Base-by-base conservation (phyloP, 1,140 invertebrate genomes). In the Tetramorium alpestre region DNA sequence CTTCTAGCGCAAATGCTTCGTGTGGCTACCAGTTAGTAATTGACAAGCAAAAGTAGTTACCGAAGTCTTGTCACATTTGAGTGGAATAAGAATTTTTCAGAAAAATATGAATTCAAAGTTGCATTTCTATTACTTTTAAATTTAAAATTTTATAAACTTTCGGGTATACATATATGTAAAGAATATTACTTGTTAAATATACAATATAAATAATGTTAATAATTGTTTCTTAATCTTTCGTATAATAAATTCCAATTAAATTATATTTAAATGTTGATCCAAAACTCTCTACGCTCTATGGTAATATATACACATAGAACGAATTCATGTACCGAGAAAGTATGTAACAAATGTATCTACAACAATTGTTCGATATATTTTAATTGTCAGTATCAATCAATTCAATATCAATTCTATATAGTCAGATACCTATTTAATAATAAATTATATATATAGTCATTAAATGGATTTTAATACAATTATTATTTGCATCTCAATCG, bases 21-120 rank as follows among this genome's bases (percentile, higher is more conserved):
- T 22, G 60, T 54, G 44, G 58, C 77, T 90, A 87, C 89, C 88
- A 87, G 88, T 90, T 89, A 81, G 64, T 70, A 87, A 87, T 58
- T 86, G 84, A 64, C 64, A 60, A 84, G 67, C 77, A 3, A 41
- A 84, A 87, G 22, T 64, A 67, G 16, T 84, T 65, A 44, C 0
- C 18, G 0, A 87, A 89, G 33, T 77, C 6, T 38, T 44, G 65
- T 56, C 41, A 22, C 7, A n/a, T 47, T 33, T 49, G 16, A 75
- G 3, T 28, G 18, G 11, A 33, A 49, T 5, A 5, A 60, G 60
- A 87, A 70, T 77, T 87, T 87, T 47, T 54, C 11, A 5, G 10
- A 38, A 49, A 70, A 88, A 58, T 11, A 22, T 47, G 1, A 47
- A 38, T 49, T 75, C 1, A 16, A 38, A 60, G 3, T 73, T 22